A percentile compares a stretch with the other conserved stretches of the same genome.
These are phyloP conservation scores for Nestor notabilis DNA, from an alignment of 2,113 vertebrate species.

Conservation along the genomic window DNA sequence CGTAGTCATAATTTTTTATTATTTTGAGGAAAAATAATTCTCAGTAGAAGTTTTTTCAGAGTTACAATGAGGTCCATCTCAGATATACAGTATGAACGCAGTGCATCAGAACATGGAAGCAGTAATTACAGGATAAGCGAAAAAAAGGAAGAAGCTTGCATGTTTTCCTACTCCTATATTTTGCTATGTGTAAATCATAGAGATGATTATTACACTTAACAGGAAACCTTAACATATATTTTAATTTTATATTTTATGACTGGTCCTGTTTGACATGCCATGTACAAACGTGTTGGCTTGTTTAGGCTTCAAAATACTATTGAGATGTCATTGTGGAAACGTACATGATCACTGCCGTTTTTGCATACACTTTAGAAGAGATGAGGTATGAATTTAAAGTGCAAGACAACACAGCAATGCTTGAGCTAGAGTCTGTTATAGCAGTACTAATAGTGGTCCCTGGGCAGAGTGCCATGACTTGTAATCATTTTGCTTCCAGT, in stretches of 20 bases:
- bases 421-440: neutral
- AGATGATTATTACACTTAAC: neutral
- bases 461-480: neutral
- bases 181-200: neutral
- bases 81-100: neutral
- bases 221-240: neutral
- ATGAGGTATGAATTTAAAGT: neutral
- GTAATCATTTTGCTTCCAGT: neutral
- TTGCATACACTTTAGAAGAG: neutral
- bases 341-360: neutral
- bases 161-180: neutral
- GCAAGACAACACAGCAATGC: neutral
- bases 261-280: neutral
- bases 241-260: neutral
- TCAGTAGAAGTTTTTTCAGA: neutral
- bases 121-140: neutral
- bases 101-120: neutral
- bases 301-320: neutral
- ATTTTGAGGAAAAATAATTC: neutral
- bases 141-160: neutral
- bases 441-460: neutral
- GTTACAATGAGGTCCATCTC: neutral
- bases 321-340: neutral
- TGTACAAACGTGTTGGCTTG: neutral
- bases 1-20: neutral